Evolutionary conservation across 2,113 vertebrate species (phyloP), one percentile per base, ranked within the genome.

Genomic region (Oriolus oriolus): DNA sequence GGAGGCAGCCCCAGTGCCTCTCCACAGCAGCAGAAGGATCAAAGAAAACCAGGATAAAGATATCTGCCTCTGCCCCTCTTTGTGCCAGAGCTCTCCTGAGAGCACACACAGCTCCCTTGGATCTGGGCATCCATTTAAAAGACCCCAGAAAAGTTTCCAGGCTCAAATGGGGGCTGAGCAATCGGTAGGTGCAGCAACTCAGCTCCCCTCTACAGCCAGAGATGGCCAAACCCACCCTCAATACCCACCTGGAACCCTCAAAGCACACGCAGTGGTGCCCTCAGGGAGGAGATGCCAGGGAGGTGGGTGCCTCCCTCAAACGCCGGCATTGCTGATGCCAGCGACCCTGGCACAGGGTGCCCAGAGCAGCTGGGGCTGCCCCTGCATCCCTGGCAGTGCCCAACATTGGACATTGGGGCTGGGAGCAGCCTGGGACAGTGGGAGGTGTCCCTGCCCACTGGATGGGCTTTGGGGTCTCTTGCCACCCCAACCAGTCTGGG

Each of bases 191-290:
- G 18, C 35, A 50, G 37, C 71, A 45, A 0, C 20, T 41, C 37
- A 1, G 31, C 50, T n/a, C 24, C 39, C 14, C 64, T 59, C 33
- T 8, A 1, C 7, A 5, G 5, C n/a, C 49, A 42, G 45, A 2
- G 16, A 4, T 3, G 50, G 60, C 47, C 23, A 10, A 57, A 60
- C 3, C 17, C 54, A 3, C 6, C 31, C 57, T 30, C 42, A 2
- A 0, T 1, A 0, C 3, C 33, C 11, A 4, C 4, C 56, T 14
- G 35, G 49, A 2, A 16, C 2, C 22, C 20, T 12, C 17, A 16
- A 10, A 9, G 3, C 0, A 0, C 9, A 7, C 9, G 12, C 5
- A 4, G 45, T 0, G 17, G 4, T 12, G 11, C 33, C 31, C 59
- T 39, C 10, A 10, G 35, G 66, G 47, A 24, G 33, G 2, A 16